phyloP scores from a whole-genome alignment of 2,888 invertebrate genomes.

The Drosophila kuntzei region DNA sequence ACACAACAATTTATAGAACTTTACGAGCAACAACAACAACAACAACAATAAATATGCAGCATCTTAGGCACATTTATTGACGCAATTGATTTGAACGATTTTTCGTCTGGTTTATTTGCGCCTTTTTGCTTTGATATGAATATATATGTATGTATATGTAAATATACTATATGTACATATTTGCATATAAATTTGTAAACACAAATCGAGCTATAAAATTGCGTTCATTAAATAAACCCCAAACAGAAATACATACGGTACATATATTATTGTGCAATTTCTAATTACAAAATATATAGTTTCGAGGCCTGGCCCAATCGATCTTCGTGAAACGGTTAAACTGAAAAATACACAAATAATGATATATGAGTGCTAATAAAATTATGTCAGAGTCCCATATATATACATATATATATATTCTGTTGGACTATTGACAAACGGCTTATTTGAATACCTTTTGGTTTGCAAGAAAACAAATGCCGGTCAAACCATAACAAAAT shows the following conservation, averaged over 20 bases:
- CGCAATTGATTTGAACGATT: conserved; percentile 72
- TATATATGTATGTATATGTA: conserved; percentile 7
- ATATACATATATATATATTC: no score
- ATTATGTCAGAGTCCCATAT: conserved; percentile 17
- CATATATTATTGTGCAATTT: conserved; percentile 32
- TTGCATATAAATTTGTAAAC: conserved; percentile 49
- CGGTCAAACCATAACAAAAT: conserved; percentile 59
- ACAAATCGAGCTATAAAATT: conserved; percentile 56
- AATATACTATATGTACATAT: conserved; percentile 17
- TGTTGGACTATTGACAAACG: conserved; percentile 67
- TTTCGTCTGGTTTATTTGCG: conserved; percentile 55
- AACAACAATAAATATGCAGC: conserved; percentile 40
- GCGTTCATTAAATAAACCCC: conserved; percentile 49
- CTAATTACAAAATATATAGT: conserved; percentile 61
- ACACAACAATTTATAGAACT: conserved; percentile 49
- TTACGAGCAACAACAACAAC: conserved; percentile 56
- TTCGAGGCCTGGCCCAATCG: conserved; percentile 23
- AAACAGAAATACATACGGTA: conserved; percentile 9
- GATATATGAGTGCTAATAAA: conserved; percentile 40
- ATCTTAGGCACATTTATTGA: conserved; percentile 71
- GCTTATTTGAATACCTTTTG: conserved; percentile 53
- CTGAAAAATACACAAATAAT: conserved; percentile 39
- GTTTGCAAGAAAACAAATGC: conserved; percentile 45
- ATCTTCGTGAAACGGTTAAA: conserved; percentile 15
- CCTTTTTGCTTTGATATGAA: conserved; percentile 50